A percentile compares a stretch with the other conserved stretches of the same genome.
These are phyloP conservation scores for Phaenicophaeus curvirostris DNA, from an alignment of 2,797 vertebrate genomes.

Conservation along the genomic window DNA sequence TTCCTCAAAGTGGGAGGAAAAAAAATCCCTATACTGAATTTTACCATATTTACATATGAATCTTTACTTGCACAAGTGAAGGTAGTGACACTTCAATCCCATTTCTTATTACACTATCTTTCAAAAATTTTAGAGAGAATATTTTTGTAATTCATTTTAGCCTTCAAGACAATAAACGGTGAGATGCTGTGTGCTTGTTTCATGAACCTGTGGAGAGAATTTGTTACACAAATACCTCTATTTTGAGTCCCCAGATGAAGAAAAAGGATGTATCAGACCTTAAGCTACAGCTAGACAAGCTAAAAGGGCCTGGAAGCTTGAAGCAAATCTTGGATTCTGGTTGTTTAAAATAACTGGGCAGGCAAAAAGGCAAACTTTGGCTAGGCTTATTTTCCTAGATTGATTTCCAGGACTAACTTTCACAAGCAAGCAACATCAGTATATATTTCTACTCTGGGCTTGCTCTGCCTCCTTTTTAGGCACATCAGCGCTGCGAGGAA, in stretches of 20 bases:
- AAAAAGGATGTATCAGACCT: background rate
- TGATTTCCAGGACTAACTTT: constrained; percentile 20
- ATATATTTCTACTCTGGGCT: constrained; percentile 20
- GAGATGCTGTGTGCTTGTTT: background rate
- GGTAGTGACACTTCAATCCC: background rate
- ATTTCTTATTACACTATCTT: background rate
- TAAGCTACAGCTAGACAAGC: background rate
- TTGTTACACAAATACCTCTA: background rate
- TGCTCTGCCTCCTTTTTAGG: constrained; percentile 67
- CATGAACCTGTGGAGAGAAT: background rate
- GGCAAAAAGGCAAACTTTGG: background rate
- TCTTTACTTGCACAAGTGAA: background rate
- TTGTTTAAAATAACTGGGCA: background rate
- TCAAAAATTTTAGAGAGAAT: background rate
- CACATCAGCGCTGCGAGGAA: constrained; percentile 10
- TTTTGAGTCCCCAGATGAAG: constrained; percentile 12
- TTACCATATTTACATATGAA: background rate
- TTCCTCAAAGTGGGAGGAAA: background rate
- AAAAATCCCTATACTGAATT: background rate
- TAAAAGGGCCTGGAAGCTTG: background rate
- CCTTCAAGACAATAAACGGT: background rate
- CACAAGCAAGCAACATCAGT: background rate
- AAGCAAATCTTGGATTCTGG: background rate
- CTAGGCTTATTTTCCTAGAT: constrained; percentile 49
- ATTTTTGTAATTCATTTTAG: background rate